phyloP scores from a whole-genome alignment of 2,797 vertebrate species.

The Tauraco hartlaubi region DNA sequence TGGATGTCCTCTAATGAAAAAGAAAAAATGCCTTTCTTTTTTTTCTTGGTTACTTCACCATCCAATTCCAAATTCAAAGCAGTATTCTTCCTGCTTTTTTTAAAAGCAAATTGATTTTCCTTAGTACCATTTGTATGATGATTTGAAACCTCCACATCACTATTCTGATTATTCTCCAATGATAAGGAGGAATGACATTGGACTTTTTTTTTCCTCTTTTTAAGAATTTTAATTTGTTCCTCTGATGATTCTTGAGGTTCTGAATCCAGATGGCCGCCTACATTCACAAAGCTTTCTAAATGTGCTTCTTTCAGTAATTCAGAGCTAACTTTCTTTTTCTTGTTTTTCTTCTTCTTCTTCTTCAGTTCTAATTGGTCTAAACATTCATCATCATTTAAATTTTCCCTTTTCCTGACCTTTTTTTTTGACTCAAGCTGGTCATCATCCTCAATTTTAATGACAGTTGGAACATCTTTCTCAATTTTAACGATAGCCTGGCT shows the following conservation, averaged over 20 bases:
- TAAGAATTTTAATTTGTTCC: background rate
- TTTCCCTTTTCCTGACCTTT: slow-evolving; percentile 8
- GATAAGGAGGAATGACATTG: background rate
- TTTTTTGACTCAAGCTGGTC: background rate
- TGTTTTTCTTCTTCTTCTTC: slow-evolving; percentile 12
- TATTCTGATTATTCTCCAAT: background rate
- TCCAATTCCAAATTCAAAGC: background rate
- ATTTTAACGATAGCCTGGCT: background rate
- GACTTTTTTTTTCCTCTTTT: slow-evolving; percentile 39
- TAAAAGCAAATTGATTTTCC: background rate
- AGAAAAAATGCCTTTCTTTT: background rate
- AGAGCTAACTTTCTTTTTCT: background rate
- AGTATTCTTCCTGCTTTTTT: background rate
- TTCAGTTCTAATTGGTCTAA: background rate
- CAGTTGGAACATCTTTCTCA: background rate
- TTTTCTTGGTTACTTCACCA: background rate
- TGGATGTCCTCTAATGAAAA: background rate
- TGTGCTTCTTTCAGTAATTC: background rate
- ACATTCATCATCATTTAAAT: background rate
- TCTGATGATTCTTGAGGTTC: background rate
- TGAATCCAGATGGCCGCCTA: background rate
- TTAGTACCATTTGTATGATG: background rate
- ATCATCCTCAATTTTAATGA: background rate
- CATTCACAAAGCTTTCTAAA: background rate
- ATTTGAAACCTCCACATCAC: background rate